phyloP scores from a whole-genome alignment of 2,888 invertebrate species.

The Leistus spinibarbis region DNA sequence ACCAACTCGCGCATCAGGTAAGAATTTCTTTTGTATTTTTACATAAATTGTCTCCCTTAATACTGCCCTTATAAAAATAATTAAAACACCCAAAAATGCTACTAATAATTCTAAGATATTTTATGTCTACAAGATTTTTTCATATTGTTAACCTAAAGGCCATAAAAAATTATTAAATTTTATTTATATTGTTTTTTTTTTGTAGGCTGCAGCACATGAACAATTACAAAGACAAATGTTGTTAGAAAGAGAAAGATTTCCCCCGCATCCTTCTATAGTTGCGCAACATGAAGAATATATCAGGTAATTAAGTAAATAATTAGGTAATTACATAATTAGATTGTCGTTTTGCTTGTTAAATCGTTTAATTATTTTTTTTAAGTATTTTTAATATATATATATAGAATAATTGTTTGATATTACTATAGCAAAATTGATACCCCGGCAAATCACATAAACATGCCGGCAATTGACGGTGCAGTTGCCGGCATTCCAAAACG shows the following conservation, averaged over 20 bases:
- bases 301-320: slow-evolving; percentile 56
- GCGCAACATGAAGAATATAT: slow-evolving; percentile 72
- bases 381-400: not conserved
- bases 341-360: too few species aligned
- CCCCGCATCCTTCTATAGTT: slow-evolving; percentile 67
- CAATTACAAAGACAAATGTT: slow-evolving; percentile 84
- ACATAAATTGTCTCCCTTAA: too few species aligned
- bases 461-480: too few species aligned
- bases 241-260: slow-evolving; percentile 79
- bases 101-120: too few species aligned
- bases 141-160: too few species aligned
- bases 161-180: slow-evolving; percentile 40
- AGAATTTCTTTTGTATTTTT: slow-evolving; percentile 37
- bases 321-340: too few species aligned
- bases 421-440: too few species aligned
- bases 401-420: not conserved
- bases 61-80: not conserved
- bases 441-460: too few species aligned
- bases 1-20: slow-evolving; percentile 78
- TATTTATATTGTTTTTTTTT: slow-evolving; percentile 49
- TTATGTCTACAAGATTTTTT: too few species aligned
- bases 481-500: too few species aligned
- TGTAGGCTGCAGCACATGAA: slow-evolving; percentile 80
- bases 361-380: not conserved
- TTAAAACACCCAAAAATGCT: too few species aligned